A percentile compares a stretch with the other conserved stretches of the same genome.
Conservation (phyloP, 2,797 vertebrate genomes). For the Percopsis omiscomaycus region DNA sequence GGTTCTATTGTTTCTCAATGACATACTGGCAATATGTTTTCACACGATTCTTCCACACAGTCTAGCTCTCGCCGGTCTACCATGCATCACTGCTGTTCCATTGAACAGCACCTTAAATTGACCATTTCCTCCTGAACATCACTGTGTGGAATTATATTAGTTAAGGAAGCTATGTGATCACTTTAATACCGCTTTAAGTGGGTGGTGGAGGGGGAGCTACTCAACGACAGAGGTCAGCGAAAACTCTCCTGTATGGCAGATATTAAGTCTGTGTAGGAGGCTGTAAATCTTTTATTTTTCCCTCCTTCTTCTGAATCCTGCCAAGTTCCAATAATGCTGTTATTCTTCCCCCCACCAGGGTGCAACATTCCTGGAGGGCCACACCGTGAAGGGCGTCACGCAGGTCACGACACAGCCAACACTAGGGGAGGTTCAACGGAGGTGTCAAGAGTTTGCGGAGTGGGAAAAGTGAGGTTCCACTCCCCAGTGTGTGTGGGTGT, state of each 20-base stretch:
- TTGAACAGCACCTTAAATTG: no score
- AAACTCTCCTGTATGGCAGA: no score
- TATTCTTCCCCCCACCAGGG: slow-evolving; percentile 74
- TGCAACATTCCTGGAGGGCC: slow-evolving; percentile 93
- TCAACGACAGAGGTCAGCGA: no score
- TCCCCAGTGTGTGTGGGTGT: slow-evolving; percentile 40
- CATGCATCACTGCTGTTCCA: no score
- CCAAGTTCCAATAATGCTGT: slow-evolving; percentile 32
- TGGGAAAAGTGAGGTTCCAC: slow-evolving; percentile 88
- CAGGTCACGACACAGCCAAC: slow-evolving; percentile 92
- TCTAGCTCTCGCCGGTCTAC: no score
- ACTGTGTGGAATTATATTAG: no score
- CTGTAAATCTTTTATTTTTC: slow-evolving; percentile 17
- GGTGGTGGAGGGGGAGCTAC: neutral
- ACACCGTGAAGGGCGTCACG: slow-evolving; percentile 88
- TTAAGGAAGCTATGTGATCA: no score
- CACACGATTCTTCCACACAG: no score
- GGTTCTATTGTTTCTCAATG: no score
- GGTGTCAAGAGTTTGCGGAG: slow-evolving; percentile 91
- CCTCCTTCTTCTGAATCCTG: slow-evolving; percentile 11
- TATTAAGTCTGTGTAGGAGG: slow-evolving; percentile 39
- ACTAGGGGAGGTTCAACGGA: slow-evolving; percentile 88
- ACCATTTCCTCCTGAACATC: no score
- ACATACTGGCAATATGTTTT: no score
- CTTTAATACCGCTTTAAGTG: no score